These are phyloP conservation scores for Drosophila paranaensis DNA, from an alignment of 2,888 invertebrate genomes.

Conservation along the genomic window DNA sequence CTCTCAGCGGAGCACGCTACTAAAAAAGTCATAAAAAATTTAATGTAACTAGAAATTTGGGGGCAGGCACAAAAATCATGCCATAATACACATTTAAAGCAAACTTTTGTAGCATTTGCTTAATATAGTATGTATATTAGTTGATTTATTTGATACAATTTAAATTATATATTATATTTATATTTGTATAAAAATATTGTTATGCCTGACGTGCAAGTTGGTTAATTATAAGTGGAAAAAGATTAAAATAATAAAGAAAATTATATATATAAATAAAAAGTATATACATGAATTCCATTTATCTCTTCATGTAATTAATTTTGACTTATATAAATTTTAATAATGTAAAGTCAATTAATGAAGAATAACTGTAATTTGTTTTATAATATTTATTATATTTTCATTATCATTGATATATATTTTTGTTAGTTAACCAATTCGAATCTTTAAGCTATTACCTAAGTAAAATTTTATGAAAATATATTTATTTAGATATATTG, in stretches of 20 bases:
- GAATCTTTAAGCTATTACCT: too few relatives aligned
- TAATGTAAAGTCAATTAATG: too few relatives aligned
- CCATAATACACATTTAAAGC: constrained; percentile 1
- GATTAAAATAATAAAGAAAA: too few relatives aligned
- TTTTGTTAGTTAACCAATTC: too few relatives aligned
- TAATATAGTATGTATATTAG: not conserved
- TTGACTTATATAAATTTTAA: too few relatives aligned
- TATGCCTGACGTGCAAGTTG: not conserved
- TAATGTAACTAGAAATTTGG: not conserved
- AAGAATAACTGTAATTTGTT: not conserved
- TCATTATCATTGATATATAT: too few relatives aligned
- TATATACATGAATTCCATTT: too few relatives aligned
- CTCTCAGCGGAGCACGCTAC: not conserved
- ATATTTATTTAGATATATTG: too few relatives aligned
- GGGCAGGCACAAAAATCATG: not conserved
- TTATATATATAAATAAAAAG: not conserved
- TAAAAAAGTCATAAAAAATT: not conserved
- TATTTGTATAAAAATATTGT: not conserved
- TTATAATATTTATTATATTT: not conserved
- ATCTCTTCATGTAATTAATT: not conserved
- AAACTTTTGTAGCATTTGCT: not conserved
- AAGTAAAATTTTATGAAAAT: too few relatives aligned
- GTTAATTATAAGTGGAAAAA: not conserved
- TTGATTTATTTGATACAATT: constrained; percentile 1
- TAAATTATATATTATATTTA: not conserved